Evolutionary conservation across 2,888 invertebrate genomes (phyloP).

Genomic region (Netelia inedita): DNA sequence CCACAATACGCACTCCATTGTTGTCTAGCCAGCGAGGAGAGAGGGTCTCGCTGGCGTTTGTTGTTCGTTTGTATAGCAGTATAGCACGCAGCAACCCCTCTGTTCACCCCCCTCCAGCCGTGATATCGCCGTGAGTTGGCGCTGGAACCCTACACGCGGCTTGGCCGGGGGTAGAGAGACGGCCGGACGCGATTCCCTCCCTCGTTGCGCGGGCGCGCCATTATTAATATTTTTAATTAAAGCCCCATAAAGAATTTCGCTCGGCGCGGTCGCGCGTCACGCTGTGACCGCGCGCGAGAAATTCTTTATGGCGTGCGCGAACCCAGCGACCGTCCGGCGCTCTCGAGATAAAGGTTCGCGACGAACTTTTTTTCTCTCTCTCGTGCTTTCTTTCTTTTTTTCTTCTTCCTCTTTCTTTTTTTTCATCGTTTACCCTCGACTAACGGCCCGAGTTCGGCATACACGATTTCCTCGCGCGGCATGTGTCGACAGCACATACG

Average conservation of each 20-base stretch:
- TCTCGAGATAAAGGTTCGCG: conserved; percentile 68
- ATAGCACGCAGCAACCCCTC: neutral
- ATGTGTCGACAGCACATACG: neutral
- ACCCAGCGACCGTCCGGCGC: conserved; percentile 54
- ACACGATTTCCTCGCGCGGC: conserved; percentile 22
- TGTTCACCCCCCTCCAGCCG: neutral
- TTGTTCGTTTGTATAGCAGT: conserved; percentile 64
- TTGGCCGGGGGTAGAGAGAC: conserved; percentile 49
- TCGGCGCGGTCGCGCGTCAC: conserved; percentile 65
- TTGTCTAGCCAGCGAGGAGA: conserved; percentile 58
- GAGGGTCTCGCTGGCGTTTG: conserved; percentile 62
- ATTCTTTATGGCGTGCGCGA: conserved; percentile 64
- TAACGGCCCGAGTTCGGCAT: neutral
- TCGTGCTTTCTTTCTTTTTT: conserved; percentile 65
- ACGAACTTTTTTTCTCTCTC: conserved; percentile 60
- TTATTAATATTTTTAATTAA: conserved; percentile 83
- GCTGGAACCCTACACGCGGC: conserved; percentile 42
- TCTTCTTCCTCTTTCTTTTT: conserved; percentile 62
- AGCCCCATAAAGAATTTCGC: conserved; percentile 77
- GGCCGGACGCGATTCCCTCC: conserved; percentile 58
- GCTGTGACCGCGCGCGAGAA: conserved; percentile 66
- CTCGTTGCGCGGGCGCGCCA: conserved; percentile 70
- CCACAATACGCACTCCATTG: conserved; percentile 63
- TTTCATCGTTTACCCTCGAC: conserved; percentile 52
- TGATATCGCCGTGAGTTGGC: conserved; percentile 32